Percentiles rank a stretch among this genome's conserved stretches.
Evolutionary conservation across 2,888 invertebrate genomes (phyloP).

Genomic region (Drosophila antonietae): DNA sequence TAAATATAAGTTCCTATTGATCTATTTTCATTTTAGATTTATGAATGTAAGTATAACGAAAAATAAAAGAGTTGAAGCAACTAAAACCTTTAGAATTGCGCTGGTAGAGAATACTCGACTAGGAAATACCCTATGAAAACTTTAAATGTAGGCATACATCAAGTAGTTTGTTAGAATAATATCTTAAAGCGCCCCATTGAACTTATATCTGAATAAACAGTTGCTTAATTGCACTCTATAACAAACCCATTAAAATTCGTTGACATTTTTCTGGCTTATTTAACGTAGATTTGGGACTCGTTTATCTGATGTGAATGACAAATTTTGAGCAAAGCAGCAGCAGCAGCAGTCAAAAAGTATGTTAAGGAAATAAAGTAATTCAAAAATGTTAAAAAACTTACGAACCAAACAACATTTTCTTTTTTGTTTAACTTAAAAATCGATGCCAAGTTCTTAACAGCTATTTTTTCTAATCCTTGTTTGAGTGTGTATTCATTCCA

Average conservation of each 20-base stretch:
- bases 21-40: conserved; percentile 3
- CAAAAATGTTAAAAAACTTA: conserved; percentile 31
- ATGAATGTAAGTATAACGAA: conserved; percentile 2
- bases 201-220: neutral
- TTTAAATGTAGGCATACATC: neutral
- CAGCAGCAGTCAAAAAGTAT: neutral
- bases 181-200: neutral
- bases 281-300: neutral
- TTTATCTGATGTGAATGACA: neutral
- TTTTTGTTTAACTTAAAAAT: conserved; percentile 23
- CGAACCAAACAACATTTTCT: conserved; percentile 51
- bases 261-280: conserved; percentile 45
- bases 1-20: conserved; percentile 33
- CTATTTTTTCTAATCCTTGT: conserved; percentile 2
- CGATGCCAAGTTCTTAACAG: conserved; percentile 27
- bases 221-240: neutral
- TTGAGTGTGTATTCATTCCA: neutral
- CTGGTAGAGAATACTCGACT: conserved; percentile 26
- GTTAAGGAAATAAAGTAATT: neutral
- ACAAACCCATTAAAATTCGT: conserved; percentile 57
- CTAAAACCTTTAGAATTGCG: neutral
- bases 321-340: conserved; percentile 5
- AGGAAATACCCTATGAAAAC: conserved; percentile 16
- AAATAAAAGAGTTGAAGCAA: neutral
- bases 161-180: neutral